These are phyloP conservation scores for Philonicus albiceps DNA, from an alignment of 2,888 invertebrate species.

Conservation along the genomic window DNA sequence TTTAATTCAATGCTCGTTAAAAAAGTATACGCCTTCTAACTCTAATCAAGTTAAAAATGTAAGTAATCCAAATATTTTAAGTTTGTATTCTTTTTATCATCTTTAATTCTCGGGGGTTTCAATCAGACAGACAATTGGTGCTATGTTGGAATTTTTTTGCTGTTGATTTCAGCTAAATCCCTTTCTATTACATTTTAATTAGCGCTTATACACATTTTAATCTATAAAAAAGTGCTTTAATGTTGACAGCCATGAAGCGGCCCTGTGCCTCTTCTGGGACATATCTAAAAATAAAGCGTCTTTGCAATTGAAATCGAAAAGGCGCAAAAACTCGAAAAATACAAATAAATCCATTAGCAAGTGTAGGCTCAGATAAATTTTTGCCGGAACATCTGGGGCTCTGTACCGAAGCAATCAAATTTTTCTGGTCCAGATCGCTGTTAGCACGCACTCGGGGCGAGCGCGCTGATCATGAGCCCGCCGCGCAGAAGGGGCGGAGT, in stretches of 20 bases:
- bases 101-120: no score
- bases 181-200: neutral
- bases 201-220: neutral
- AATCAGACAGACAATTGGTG: no score
- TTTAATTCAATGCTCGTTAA: no score
- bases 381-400: neutral
- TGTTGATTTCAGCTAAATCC: neutral
- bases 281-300: neutral
- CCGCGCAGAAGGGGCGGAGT: neutral
- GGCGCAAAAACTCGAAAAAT: neutral
- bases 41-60: no score
- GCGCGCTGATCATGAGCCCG: neutral
- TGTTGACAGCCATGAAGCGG: neutral
- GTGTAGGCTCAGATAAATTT: neutral
- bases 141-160: neutral
- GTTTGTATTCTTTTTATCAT: no score
- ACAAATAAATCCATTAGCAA: slow-evolving; percentile 12
- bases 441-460: neutral
- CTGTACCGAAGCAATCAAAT: neutral
- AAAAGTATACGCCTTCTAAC: no score
- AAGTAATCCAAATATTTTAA: no score
- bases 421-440: neutral
- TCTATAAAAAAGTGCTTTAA: neutral
- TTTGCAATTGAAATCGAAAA: neutral
- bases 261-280: neutral